Conservation (phyloP, 1,140 invertebrate species). For the Camponotus floridanus region DNA sequence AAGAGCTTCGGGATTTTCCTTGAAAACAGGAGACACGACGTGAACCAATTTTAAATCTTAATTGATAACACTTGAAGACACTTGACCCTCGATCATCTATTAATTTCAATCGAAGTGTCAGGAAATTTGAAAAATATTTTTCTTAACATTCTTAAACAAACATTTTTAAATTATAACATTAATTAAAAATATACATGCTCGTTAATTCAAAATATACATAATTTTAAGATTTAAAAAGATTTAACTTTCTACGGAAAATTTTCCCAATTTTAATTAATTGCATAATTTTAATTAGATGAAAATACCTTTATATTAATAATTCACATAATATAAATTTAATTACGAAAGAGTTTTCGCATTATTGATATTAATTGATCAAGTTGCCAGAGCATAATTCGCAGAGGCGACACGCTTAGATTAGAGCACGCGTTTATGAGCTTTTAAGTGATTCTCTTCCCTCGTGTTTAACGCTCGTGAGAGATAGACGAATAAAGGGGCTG, state of each 20-base stretch:
- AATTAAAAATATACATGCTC: neutral
- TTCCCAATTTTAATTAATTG: neutral
- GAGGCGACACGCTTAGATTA: neutral
- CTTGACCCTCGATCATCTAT: neutral
- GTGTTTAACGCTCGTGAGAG: constrained; percentile 27
- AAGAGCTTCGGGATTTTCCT: neutral
- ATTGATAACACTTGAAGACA: neutral
- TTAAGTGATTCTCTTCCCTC: constrained; percentile 20
- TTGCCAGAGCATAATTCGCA: neutral
- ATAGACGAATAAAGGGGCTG: constrained; percentile 34
- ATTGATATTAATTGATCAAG: neutral
- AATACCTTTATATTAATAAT: constrained; percentile 7
- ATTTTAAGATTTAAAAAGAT: neutral
- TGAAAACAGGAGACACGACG: neutral
- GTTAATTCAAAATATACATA: neutral
- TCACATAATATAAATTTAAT: constrained; percentile 21
- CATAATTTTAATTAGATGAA: neutral
- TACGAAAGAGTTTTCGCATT: neutral
- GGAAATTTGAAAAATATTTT: neutral
- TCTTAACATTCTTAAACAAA: no score
- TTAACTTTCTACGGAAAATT: neutral
- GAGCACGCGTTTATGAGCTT: constrained; percentile 14
- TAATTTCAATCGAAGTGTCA: neutral
- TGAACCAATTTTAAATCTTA: neutral
- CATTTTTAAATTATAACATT: neutral